A percentile compares a stretch with the other conserved stretches of the same genome.
Conservation (phyloP, 2,888 invertebrate genomes). For the Leuctra nigra region DNA sequence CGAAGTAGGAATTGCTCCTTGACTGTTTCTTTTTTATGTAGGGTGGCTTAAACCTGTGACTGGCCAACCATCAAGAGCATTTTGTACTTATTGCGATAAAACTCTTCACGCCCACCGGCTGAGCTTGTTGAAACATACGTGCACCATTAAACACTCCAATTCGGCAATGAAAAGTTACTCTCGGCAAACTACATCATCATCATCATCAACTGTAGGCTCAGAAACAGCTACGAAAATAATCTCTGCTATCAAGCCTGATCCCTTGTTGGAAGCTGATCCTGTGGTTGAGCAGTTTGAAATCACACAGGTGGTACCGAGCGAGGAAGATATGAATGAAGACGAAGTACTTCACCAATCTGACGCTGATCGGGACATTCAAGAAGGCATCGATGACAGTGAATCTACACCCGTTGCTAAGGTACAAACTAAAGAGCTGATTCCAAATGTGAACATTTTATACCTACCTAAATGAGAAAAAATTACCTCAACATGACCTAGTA, state of each 20-base stretch:
- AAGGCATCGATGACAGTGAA: neutral
- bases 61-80: constrained; percentile 49
- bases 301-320: neutral
- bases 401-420: neutral
- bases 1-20: no score
- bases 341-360: neutral
- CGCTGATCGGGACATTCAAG: neutral
- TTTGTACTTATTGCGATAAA: constrained; percentile 50
- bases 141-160: constrained; percentile 47
- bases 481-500: no score
- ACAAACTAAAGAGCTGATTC: no score
- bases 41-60: constrained; percentile 51
- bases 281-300: no score
- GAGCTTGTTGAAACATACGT: constrained; percentile 52
- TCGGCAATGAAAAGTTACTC: constrained; percentile 21
- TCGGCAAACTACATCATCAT: neutral
- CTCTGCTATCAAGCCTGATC: no score
- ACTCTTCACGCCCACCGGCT: constrained; percentile 52
- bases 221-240: no score
- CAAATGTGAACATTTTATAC: neutral
- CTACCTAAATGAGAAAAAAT: no score
- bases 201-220: neutral
- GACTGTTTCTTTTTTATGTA: constrained; percentile 31
- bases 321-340: neutral
- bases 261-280: no score